Percentiles rank a stretch among this genome's conserved stretches.
Evolutionary conservation across 2,888 invertebrate genomes (phyloP).

Genomic region (Brachypalpus laphriformis): DNA sequence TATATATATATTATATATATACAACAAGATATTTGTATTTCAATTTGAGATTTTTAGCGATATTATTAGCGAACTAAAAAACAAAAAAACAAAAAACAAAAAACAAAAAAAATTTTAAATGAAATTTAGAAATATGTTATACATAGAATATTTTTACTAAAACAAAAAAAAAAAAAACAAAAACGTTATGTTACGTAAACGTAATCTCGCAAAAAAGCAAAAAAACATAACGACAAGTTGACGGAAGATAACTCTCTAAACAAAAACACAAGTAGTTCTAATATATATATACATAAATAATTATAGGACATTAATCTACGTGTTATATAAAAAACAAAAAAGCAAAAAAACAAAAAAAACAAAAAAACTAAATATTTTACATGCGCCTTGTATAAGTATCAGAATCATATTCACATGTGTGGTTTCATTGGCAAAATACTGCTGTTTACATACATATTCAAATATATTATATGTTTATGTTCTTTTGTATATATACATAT

Average conservation of each 20-base stretch:
- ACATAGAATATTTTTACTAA: conserved; percentile 17
- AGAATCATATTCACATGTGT: conserved; percentile 4
- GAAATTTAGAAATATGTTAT: not conserved
- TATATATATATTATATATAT: not conserved
- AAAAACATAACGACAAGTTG: too few species aligned
- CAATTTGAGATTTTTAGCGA: not conserved
- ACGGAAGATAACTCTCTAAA: not conserved
- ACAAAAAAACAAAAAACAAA: conserved; percentile 13
- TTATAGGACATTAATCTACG: not conserved
- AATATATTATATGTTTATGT: not conserved
- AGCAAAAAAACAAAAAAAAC: too few species aligned
- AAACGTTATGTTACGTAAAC: too few species aligned
- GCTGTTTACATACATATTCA: conserved; percentile 4
- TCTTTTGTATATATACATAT: not conserved
- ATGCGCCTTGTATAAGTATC: not conserved
- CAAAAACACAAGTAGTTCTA: not conserved
- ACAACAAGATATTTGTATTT: conserved; percentile 23
- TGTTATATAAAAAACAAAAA: not conserved
- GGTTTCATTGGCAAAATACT: conserved; percentile 42
- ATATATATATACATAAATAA: too few species aligned
- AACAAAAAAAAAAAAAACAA: not conserved
- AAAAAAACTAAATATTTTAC: not conserved
- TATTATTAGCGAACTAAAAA: not conserved
- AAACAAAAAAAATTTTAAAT: not conserved
- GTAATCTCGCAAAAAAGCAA: too few species aligned